phyloP scores from a whole-genome alignment of 2,113 vertebrate species.

The Chaetorhynchus papuensis region DNA sequence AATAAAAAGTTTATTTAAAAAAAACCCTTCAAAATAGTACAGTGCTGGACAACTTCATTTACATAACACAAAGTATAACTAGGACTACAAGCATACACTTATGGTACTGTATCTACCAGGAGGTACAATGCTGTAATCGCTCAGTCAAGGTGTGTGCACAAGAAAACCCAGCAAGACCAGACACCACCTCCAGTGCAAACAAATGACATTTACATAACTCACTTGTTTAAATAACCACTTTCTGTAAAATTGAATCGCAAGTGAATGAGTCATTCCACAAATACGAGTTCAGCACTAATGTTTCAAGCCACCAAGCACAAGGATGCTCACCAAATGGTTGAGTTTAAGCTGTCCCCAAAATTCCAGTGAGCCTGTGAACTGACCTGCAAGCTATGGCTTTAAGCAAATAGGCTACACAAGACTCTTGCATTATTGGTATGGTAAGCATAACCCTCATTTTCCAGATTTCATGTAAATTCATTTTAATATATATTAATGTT shows the following conservation, averaged over 20 bases:
- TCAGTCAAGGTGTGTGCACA: background rate
- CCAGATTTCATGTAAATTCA: background rate
- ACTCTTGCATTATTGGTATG: background rate
- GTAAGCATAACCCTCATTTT: background rate
- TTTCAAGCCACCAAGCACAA: background rate
- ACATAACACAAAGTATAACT: background rate
- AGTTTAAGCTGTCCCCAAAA: background rate
- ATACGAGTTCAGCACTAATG: background rate
- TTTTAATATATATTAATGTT: background rate
- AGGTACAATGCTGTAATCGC: background rate
- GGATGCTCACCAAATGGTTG: background rate
- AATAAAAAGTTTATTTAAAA: background rate
- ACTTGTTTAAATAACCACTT: background rate
- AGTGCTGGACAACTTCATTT: background rate
- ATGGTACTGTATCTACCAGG: background rate
- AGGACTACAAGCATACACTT: background rate
- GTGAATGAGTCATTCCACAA: background rate
- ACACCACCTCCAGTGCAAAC: slow-evolving; percentile 1
- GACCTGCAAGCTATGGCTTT: background rate
- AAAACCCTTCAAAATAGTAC: background rate
- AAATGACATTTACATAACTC: background rate
- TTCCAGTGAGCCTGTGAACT: background rate
- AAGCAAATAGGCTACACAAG: background rate
- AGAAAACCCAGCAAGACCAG: background rate
- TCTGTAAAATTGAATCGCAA: background rate